These are phyloP conservation scores for Tautogolabrus adspersus DNA, from an alignment of 2,113 vertebrate genomes.

Conservation along the genomic window DNA sequence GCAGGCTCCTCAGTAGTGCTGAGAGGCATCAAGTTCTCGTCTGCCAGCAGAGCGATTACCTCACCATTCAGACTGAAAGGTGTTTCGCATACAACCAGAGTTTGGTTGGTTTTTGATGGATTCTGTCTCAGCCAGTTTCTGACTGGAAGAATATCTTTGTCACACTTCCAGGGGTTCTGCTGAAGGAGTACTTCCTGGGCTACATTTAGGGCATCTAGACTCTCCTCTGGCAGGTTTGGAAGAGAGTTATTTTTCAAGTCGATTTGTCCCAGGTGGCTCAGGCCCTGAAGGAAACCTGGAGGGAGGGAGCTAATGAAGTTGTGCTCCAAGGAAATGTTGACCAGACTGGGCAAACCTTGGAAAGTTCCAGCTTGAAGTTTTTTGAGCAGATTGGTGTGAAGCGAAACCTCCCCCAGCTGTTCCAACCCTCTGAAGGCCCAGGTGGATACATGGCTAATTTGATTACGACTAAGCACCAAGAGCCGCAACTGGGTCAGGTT, in stretches of 20 bases:
- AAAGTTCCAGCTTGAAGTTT: constrained; percentile 82
- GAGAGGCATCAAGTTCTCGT: constrained; percentile 50
- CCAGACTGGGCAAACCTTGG: constrained; percentile 82
- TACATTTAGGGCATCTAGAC: constrained; percentile 82
- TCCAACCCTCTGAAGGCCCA: constrained; percentile 86
- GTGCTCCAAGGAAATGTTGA: constrained; percentile 91
- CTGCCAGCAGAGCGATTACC: constrained; percentile 69
- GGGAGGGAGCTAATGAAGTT: constrained; percentile 87
- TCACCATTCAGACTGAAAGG: constrained; percentile 76
- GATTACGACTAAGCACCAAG: constrained; percentile 90
- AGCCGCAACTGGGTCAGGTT: constrained; percentile 88
- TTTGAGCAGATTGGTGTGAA: constrained; percentile 88
- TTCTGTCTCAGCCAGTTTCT: constrained; percentile 86
- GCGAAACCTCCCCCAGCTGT: constrained; percentile 87
- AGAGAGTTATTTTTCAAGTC: constrained; percentile 90
- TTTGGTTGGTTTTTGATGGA: constrained; percentile 78
- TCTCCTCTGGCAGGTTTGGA: constrained; percentile 82
- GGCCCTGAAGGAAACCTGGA: constrained; percentile 78
- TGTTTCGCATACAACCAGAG: constrained; percentile 81
- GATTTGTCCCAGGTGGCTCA: constrained; percentile 80
- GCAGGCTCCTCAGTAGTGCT: constrained; percentile 46
- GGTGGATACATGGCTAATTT: constrained; percentile 80
- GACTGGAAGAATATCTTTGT: constrained; percentile 86
- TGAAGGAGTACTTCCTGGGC: constrained; percentile 85
- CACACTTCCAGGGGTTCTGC: constrained; percentile 93